Base-by-base conservation (phyloP, 1,140 invertebrate genomes). In the Geopemphigus sp. region DNA sequence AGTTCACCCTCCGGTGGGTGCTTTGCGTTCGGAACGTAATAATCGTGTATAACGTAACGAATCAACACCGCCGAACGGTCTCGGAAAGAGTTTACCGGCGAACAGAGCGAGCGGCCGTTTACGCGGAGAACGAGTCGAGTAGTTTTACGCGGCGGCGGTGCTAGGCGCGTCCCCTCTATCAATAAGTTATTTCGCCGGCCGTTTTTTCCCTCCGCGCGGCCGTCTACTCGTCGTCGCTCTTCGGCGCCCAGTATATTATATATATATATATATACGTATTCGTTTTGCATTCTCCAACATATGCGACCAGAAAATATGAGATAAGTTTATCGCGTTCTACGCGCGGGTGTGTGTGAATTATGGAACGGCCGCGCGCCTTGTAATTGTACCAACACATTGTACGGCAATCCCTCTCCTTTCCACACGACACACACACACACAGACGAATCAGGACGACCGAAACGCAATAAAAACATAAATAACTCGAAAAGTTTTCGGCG, bases 231-330 rank as follows among this genome's bases (percentile, higher is more conserved):
- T 56, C 54, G 53, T 45, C 39, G 39, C 53, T 11, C 53, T 54
- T 4, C 15, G 5, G 5, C 11, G 39, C 53, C 15, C 53, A n/a
- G 17, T 54, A 54, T 19, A 45, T 54, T 19, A 26, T 5, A 29
- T 5, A 59, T 17, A 59, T 12, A 63, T 39, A 39, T 64, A 63
- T 45, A 45, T 12, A 45, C n/a, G 63, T 45, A 1, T 39, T 45
- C n/a, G 47, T 19, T 47, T 61, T 29, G 57, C 29, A 47, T 59
- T 76, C 32, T 22, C 32, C 26, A 78, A 78, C 73, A 78, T 29
- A 61, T 78, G 73, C 10, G 73, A 78, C 73, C 73, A n/a, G 57
- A 78, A 78, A 78, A 78, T 78, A 78, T 61, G 73, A 78, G 73
- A 61, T 78, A 78, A 78, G 73, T 78, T 78, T 78, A 78, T 45